A percentile compares a stretch with the other conserved stretches of the same genome.
Conservation (phyloP, 2,888 invertebrate genomes). For the Steinernema carpocapsae region DNA sequence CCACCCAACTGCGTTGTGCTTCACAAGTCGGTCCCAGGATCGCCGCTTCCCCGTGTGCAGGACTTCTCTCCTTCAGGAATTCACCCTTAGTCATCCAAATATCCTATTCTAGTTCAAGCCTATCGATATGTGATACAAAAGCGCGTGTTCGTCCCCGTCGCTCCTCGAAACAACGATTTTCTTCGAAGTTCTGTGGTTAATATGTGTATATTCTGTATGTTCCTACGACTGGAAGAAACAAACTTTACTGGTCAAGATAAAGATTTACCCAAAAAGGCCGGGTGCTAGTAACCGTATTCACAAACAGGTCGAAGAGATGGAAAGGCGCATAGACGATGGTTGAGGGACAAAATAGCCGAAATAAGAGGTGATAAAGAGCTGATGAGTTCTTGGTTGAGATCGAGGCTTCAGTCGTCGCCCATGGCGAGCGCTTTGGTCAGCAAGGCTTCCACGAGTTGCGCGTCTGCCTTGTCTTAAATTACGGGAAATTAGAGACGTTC, state of each 20-base stretch:
- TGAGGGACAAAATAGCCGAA: not conserved
- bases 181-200: too few relatives aligned
- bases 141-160: not conserved
- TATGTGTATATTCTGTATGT: too few relatives aligned
- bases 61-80: too few relatives aligned
- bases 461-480: not conserved
- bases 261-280: too few relatives aligned
- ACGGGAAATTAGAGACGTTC: not conserved
- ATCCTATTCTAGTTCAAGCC: slow-evolving; percentile 1
- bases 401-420: not conserved
- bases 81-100: slow-evolving; percentile 7
- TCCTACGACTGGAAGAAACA: too few relatives aligned
- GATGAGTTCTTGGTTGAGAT: too few relatives aligned
- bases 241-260: too few relatives aligned
- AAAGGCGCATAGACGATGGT: too few relatives aligned
- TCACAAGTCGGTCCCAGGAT: not conserved
- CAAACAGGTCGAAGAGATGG: too few relatives aligned
- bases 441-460: slow-evolving; percentile 1
- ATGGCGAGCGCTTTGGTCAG: slow-evolving; percentile 7
- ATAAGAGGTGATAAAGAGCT: not conserved
- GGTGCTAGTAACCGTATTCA: too few relatives aligned
- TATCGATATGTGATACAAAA: slow-evolving; percentile 22
- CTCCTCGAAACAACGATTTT: too few relatives aligned
- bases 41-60: not conserved
- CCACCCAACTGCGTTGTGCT: not conserved